A percentile compares a stretch with the other conserved stretches of the same genome.
Conservation (phyloP, 23 tunicate genomes). For the Phallusia fumigata region DNA sequence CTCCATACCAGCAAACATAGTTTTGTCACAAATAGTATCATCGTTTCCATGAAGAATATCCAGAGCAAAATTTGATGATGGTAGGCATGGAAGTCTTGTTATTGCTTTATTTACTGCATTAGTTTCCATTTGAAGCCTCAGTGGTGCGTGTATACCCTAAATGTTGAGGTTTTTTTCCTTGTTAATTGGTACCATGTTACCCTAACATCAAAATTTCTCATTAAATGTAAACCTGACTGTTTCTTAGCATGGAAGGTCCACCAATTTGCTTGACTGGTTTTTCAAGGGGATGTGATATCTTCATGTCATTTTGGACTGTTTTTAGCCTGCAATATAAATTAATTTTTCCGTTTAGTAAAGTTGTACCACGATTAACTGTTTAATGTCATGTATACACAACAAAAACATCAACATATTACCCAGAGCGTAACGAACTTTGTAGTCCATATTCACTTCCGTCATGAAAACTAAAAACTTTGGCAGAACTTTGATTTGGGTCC, state of each 20-base stretch:
- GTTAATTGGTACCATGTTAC: no score
- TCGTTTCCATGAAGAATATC: slow-evolving; percentile 81
- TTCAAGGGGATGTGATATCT: slow-evolving; percentile 57
- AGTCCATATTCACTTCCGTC: slow-evolving; percentile 41
- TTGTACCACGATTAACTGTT: not conserved
- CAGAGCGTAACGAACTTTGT: slow-evolving; percentile 35
- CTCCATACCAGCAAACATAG: slow-evolving; percentile 45
- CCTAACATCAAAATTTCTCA: no score
- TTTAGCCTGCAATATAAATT: slow-evolving; percentile 1
- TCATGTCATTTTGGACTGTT: slow-evolving; percentile 15
- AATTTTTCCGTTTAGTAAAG: not conserved
- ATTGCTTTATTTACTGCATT: slow-evolving; percentile 58
- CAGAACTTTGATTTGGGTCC: not conserved
- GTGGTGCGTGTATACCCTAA: slow-evolving; percentile 76
- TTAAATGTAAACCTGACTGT: slow-evolving; percentile 69
- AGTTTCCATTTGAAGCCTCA: slow-evolving; percentile 73
- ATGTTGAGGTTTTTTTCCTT: not conserved
- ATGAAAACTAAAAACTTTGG: not conserved
- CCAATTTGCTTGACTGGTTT: slow-evolving; percentile 27
- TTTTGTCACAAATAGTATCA: slow-evolving; percentile 31
- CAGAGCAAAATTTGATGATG: slow-evolving; percentile 66
- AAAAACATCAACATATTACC: slow-evolving; percentile 19
- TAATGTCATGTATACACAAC: no score
- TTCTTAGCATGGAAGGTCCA: slow-evolving; percentile 27
- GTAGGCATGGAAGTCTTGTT: slow-evolving; percentile 73